phyloP scores from a whole-genome alignment of 2,888 invertebrate species.

The Notodonta ziczac region DNA sequence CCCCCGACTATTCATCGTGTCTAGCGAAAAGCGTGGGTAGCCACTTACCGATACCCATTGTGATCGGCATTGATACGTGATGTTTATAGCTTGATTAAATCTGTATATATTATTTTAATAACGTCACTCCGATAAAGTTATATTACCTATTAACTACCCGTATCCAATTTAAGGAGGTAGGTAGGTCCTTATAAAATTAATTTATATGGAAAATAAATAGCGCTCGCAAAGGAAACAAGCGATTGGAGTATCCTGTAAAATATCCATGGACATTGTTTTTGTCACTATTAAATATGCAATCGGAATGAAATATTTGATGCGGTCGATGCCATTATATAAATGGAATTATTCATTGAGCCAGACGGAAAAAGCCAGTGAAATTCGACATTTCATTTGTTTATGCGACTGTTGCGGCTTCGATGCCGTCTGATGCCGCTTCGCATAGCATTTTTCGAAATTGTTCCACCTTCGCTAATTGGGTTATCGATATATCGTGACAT shows the following conservation, averaged over 20 bases:
- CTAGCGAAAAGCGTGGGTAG: constrained; percentile 35
- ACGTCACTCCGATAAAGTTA: background rate
- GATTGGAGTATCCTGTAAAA: constrained; percentile 45
- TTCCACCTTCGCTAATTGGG: constrained; percentile 55
- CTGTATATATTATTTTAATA: background rate
- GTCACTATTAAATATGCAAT: constrained; percentile 78
- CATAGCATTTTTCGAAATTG: constrained; percentile 51
- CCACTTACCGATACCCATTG: constrained; percentile 1
- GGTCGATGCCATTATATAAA: constrained; percentile 77
- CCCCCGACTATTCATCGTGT: constrained; percentile 52
- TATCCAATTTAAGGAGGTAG: too few species aligned
- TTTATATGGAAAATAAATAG: constrained; percentile 39
- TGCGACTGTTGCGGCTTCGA: constrained; percentile 68
- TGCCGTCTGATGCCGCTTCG: constrained; percentile 57
- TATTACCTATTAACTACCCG: constrained; percentile 9
- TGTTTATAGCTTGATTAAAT: background rate
- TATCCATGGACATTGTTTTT: constrained; percentile 69
- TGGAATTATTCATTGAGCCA: constrained; percentile 78
- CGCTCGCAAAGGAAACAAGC: constrained; percentile 43
- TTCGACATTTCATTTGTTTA: constrained; percentile 78
- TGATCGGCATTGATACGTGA: background rate
- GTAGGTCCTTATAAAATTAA: too few species aligned
- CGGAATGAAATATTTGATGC: constrained; percentile 78
- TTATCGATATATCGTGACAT: constrained; percentile 47
- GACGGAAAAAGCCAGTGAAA: constrained; percentile 77